phyloP scores from a whole-genome alignment of 2,113 vertebrate species.

The Haliaeetus leucogaster region DNA sequence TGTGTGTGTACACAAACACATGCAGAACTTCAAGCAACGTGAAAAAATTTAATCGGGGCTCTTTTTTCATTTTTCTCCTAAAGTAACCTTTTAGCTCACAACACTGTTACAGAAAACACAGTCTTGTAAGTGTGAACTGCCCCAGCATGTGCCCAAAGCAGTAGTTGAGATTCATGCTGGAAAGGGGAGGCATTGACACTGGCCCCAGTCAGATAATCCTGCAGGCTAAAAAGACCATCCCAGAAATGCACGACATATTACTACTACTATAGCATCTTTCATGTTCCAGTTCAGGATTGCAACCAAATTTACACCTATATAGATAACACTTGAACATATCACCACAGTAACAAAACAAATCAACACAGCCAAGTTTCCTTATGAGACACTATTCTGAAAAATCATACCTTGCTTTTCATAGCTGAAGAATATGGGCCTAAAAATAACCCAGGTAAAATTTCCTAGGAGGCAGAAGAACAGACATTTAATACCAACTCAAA shows the following conservation, averaged over 20 bases:
- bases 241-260: background rate
- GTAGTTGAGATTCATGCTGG: background rate
- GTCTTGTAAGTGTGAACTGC: background rate
- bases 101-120: background rate
- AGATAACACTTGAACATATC: background rate
- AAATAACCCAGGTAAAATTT: constrained; percentile 96
- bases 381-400: background rate
- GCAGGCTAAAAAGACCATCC: background rate
- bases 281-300: background rate
- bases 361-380: background rate
- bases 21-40: background rate
- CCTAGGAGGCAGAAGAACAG: constrained; percentile 72
- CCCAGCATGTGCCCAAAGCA: background rate
- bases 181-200: background rate
- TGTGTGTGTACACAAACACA: fast-evolving
- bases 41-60: background rate
- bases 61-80: background rate
- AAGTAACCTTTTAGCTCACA: background rate
- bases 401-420: constrained; percentile 98
- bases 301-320: background rate
- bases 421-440: constrained; percentile 98
- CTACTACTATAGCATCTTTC: background rate
- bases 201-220: background rate
- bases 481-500: background rate
- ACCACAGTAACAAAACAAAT: background rate